A percentile compares a stretch with the other conserved stretches of the same genome.
phyloP scores from a whole-genome alignment of 2,113 vertebrate species.

The Chionis minor region DNA sequence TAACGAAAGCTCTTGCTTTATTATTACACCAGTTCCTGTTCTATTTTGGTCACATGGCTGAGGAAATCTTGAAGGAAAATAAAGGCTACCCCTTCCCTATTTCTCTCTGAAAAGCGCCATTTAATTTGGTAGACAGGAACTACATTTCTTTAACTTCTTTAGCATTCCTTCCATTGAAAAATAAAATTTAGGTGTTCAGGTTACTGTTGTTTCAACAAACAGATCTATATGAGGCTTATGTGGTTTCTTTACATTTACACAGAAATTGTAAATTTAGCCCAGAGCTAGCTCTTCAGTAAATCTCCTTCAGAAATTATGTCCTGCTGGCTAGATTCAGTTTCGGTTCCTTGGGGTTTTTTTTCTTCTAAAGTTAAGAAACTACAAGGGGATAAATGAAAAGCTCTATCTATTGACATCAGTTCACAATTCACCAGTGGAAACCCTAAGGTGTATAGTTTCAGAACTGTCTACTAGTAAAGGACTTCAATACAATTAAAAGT shows the following conservation, averaged over 20 bases:
- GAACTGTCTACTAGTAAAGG: neutral
- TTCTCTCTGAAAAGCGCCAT: conserved; percentile 4
- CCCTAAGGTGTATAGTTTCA: neutral
- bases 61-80: neutral
- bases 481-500: neutral
- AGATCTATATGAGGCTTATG: neutral
- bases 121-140: neutral
- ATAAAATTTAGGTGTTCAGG: neutral
- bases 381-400: neutral
- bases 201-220: neutral
- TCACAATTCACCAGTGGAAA: neutral
- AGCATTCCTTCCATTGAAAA: conserved; percentile 4
- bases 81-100: neutral
- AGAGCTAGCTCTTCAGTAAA: neutral
- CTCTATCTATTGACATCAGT: neutral
- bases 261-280: conserved; percentile 4
- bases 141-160: conserved; percentile 29
- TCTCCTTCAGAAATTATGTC: neutral
- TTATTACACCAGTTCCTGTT: neutral
- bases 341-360: neutral
- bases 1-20: neutral
- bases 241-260: conserved; percentile 12
- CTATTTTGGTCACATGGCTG: neutral
- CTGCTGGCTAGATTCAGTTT: neutral
- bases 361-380: neutral